Conservation (phyloP, 2,113 vertebrate species). For the Heterotis niloticus region DNA sequence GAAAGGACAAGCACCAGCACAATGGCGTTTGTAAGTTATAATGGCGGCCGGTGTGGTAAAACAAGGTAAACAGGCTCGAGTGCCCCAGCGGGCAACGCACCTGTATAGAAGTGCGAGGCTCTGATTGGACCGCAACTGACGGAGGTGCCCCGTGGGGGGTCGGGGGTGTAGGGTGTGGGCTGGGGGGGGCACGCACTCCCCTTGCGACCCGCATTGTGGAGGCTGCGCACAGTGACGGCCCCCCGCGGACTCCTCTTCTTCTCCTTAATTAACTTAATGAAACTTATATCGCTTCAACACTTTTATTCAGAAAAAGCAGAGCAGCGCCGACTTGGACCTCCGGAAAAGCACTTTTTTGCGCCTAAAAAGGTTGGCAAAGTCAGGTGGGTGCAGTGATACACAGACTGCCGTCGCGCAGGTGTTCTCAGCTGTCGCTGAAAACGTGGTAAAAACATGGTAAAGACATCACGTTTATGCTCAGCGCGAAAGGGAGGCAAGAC, state of each 20-base stretch:
- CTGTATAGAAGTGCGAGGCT: conserved; percentile 72
- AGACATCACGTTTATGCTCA: no score
- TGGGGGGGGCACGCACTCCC: conserved; percentile 47
- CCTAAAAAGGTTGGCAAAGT: conserved; percentile 4
- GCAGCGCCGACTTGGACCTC: conserved; percentile 16
- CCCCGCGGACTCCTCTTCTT: conserved; percentile 62
- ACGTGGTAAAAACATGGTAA: not conserved
- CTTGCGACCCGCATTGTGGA: conserved; percentile 51
- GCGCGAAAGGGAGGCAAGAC: no score
- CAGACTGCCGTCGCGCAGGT: no score
- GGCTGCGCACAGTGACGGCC: conserved; percentile 45
- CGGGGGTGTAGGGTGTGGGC: no score
- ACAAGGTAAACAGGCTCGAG: conserved; percentile 79
- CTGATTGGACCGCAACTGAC: conserved; percentile 65
- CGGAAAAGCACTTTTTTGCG: conserved; percentile 3
- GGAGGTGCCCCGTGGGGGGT: conserved; percentile 49
- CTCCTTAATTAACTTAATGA: conserved; percentile 67
- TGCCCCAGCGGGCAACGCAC: conserved; percentile 69
- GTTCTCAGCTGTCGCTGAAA: not conserved
- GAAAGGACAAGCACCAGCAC: conserved; percentile 86
- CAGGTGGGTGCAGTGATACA: not conserved
- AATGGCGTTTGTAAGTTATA: conserved; percentile 68
- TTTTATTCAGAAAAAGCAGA: conserved; percentile 34
- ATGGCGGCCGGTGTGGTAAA: conserved; percentile 87
- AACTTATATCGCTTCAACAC: conserved; percentile 57